Evolutionary conservation across 2,113 vertebrate species (phyloP).

Genomic region (Chaetodon auriga): DNA sequence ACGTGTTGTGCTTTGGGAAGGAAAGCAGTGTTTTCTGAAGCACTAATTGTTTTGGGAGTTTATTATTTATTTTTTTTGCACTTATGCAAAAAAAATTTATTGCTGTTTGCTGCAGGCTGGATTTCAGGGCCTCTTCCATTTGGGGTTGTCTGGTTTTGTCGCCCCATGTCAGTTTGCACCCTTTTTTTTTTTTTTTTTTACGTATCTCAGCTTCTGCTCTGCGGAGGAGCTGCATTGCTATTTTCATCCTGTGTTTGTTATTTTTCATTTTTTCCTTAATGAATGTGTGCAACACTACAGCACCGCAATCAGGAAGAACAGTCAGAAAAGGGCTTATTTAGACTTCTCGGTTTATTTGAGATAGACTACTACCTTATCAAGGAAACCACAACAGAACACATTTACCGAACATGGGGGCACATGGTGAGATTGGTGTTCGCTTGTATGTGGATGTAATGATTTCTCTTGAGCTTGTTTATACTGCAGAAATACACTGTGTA

Average conservation of each 20-base stretch:
- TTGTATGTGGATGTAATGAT: slow-evolving; percentile 34
- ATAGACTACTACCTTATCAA: slow-evolving; percentile 48
- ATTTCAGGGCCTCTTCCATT: slow-evolving; percentile 35
- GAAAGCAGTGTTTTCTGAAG: slow-evolving; percentile 31
- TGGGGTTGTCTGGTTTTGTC: slow-evolving; percentile 17
- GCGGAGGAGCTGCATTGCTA: slow-evolving; percentile 3
- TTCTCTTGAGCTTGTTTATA: slow-evolving; percentile 29
- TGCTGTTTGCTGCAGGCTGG: slow-evolving; percentile 25
- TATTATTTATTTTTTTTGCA: slow-evolving; percentile 16
- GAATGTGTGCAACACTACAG: slow-evolving; percentile 49
- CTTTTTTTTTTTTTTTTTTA: slow-evolving; percentile 11
- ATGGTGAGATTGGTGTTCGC: slow-evolving; percentile 5
- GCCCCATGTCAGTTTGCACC: slow-evolving; percentile 41
- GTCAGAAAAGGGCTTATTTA: slow-evolving; percentile 47
- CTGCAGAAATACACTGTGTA: slow-evolving; percentile 26
- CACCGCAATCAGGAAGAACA: slow-evolving; percentile 56
- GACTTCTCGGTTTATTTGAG: slow-evolving; percentile 59
- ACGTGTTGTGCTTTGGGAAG: slow-evolving; percentile 28
- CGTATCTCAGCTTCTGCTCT: slow-evolving; percentile 16
- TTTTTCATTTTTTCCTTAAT: slow-evolving; percentile 56
- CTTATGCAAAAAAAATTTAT: slow-evolving; percentile 48
- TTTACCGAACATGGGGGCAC: slow-evolving; percentile 25
- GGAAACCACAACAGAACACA: slow-evolving; percentile 50
- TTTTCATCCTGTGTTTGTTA: slow-evolving; percentile 59
- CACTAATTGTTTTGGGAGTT: slow-evolving; percentile 44